Conservation (phyloP, 2,113 vertebrate genomes). For the Bubo blakistoni region DNA sequence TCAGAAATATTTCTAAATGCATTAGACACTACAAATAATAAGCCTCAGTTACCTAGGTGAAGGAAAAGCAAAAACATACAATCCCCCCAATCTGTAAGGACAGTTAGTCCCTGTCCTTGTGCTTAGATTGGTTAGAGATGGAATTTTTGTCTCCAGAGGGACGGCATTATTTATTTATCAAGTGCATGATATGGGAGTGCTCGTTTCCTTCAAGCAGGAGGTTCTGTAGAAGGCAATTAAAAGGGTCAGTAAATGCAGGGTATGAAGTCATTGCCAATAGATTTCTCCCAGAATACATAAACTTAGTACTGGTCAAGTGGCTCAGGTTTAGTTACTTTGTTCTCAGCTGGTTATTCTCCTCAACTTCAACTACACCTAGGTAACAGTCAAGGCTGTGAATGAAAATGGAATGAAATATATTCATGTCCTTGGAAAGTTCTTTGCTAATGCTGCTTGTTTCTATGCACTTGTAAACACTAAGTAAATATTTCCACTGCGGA, state of each 20-base stretch:
- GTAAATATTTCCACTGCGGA: neutral
- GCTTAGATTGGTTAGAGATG: neutral
- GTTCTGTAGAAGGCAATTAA: slow-evolving; percentile 12
- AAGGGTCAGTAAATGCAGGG: slow-evolving; percentile 16
- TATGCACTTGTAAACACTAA: neutral
- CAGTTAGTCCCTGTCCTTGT: neutral
- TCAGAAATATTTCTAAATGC: neutral
- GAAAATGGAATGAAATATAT: neutral
- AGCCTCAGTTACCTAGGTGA: neutral
- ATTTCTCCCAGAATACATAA: neutral
- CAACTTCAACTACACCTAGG: neutral
- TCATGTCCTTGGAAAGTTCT: slow-evolving; percentile 33
- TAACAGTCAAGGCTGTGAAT: neutral
- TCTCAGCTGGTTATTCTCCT: neutral
- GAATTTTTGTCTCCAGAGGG: slow-evolving; percentile 18
- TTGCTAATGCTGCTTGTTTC: neutral
- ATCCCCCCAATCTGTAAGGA: neutral
- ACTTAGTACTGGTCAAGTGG: neutral
- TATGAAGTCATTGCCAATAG: neutral
- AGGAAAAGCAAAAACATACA: neutral
- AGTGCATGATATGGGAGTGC: neutral
- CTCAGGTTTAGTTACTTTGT: neutral
- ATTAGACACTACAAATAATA: neutral
- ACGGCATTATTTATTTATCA: slow-evolving; percentile 31
- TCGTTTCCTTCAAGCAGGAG: neutral